Conservation (phyloP, 2,888 invertebrate genomes). For the Charanyca ferruginea region DNA sequence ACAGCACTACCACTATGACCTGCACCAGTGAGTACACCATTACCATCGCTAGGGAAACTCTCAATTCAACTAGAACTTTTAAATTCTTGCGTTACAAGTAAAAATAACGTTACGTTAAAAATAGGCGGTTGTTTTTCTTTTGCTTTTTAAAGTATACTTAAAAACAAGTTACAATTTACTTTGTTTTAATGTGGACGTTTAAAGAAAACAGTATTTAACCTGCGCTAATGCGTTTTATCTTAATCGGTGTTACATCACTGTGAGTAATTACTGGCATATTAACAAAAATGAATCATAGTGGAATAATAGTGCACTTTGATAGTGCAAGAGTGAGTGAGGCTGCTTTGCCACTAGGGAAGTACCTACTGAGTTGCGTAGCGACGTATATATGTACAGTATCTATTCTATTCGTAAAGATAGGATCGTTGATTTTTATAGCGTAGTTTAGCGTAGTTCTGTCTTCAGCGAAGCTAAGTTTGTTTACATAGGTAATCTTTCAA, state of each 20-base stretch:
- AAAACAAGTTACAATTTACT: background rate
- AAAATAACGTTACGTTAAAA: background rate
- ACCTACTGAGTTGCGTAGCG: no score
- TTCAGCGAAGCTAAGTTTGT: no score
- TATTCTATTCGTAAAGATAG: no score
- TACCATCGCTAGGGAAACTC: no score
- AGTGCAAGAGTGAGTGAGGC: background rate
- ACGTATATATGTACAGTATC: no score
- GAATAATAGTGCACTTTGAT: background rate
- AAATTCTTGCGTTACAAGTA: background rate
- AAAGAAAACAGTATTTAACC: conserved; percentile 2
- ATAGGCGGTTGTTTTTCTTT: background rate
- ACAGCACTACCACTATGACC: conserved; percentile 69
- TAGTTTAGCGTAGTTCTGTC: no score
- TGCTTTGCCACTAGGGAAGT: no score
- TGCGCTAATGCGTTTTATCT: conserved; percentile 15
- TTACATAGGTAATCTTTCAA: no score
- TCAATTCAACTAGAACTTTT: background rate
- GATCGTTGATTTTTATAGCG: no score
- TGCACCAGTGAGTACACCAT: conserved; percentile 73
- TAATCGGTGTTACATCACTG: conserved; percentile 26
- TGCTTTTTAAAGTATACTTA: background rate
- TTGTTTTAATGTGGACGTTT: background rate
- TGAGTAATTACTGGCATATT: conserved; percentile 14
- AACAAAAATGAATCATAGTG: conserved; percentile 12